Conservation (phyloP, 2,888 invertebrate species). For the Euplexia lucipara region DNA sequence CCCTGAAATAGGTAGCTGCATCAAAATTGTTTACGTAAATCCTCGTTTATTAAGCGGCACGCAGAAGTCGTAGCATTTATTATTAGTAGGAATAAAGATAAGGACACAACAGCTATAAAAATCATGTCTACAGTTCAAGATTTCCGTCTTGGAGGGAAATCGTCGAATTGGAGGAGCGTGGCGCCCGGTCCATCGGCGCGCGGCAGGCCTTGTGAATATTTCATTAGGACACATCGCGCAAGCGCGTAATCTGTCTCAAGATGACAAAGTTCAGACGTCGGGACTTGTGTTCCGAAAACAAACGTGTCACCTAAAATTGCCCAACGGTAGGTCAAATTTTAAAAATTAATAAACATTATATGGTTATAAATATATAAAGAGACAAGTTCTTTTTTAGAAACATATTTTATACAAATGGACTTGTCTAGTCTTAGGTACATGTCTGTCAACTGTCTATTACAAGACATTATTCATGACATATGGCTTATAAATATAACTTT, state of each 20-base stretch:
- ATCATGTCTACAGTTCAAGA: constrained; percentile 66
- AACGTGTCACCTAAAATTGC: constrained; percentile 33
- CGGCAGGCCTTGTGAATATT: constrained; percentile 71
- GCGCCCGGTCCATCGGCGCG: constrained; percentile 59
- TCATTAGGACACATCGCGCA: constrained; percentile 68
- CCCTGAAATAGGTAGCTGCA: constrained; percentile 33
- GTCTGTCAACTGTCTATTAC: constrained; percentile 43
- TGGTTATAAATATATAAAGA: background rate
- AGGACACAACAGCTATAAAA: constrained; percentile 63
- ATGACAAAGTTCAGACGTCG: constrained; percentile 64
- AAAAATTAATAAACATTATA: constrained; percentile 3
- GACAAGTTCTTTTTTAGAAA: background rate
- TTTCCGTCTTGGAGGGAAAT: constrained; percentile 64
- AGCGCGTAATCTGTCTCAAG: constrained; percentile 65
- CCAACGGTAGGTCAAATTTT: constrained; percentile 8
- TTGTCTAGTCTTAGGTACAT: constrained; percentile 22
- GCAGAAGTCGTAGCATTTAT: constrained; percentile 60
- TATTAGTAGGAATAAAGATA: constrained; percentile 63
- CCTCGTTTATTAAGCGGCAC: constrained; percentile 50
- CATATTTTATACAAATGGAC: constrained; percentile 8
- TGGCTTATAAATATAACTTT: constrained; percentile 34
- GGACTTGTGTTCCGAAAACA: constrained; percentile 41
- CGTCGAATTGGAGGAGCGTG: constrained; percentile 62
- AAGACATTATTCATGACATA: constrained; percentile 47
- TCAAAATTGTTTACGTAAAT: constrained; percentile 56